phyloP scores from a whole-genome alignment of 2,113 vertebrate genomes.

The Leptobrachium leishanense region DNA sequence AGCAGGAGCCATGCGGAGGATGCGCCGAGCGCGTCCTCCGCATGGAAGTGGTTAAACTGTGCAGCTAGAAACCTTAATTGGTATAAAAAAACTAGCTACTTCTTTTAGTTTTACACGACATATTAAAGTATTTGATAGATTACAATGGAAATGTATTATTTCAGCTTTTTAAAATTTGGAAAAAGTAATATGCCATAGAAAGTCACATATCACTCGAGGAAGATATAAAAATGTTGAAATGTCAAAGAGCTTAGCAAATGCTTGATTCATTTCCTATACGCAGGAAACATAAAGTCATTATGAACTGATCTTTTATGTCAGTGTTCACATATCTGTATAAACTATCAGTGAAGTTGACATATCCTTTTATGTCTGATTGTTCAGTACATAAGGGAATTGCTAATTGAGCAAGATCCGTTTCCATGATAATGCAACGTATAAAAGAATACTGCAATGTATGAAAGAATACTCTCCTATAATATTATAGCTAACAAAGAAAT shows the following conservation, averaged over 20 bases:
- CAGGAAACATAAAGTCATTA: slow-evolving; percentile 41
- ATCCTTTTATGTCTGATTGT: slow-evolving; percentile 3
- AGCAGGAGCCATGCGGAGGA: no score
- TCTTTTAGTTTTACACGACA: not conserved
- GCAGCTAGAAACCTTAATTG: no score
- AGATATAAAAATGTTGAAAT: slow-evolving; percentile 7
- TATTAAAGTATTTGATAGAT: not conserved
- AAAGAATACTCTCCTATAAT: no score
- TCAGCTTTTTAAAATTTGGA: not conserved
- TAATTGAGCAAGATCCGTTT: not conserved
- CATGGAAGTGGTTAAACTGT: no score
- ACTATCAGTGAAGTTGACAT: slow-evolving; percentile 11
- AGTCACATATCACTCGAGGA: no score
- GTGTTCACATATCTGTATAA: slow-evolving; percentile 1
- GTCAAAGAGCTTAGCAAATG: not conserved
- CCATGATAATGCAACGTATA: no score
- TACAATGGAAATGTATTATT: slow-evolving; percentile 1
- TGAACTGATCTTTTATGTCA: slow-evolving; percentile 13
- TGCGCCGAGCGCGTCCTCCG: no score
- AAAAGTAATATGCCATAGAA: no score
- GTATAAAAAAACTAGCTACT: no score
- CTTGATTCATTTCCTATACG: slow-evolving; percentile 2
- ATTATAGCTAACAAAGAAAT: no score
- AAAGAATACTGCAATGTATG: no score
- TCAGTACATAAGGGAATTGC: not conserved